These are phyloP conservation scores for Lanius collurio DNA, from an alignment of 2,113 vertebrate species.

Conservation along the genomic window DNA sequence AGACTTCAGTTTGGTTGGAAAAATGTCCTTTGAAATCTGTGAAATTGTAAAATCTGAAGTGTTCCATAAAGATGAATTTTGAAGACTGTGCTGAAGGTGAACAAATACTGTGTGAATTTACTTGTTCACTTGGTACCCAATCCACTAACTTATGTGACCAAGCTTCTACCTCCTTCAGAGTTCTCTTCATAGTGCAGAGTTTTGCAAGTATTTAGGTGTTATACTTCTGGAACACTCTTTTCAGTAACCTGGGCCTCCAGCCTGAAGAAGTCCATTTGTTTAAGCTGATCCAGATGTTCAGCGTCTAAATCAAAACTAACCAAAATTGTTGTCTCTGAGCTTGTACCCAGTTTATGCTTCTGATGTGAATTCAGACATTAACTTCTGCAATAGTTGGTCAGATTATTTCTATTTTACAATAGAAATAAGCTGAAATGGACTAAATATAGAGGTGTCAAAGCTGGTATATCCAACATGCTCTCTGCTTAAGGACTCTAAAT, in stretches of 20 bases:
- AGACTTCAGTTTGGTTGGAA: background rate
- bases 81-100: background rate
- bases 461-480: background rate
- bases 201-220: background rate
- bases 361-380: background rate
- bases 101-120: accelerated
- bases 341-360: background rate
- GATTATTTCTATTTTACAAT: background rate
- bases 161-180: background rate
- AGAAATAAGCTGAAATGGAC: background rate
- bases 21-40: background rate
- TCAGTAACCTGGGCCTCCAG: background rate
- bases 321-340: background rate
- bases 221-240: background rate
- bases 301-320: background rate
- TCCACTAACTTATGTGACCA: background rate
- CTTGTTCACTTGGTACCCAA: background rate
- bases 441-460: background rate
- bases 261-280: background rate
- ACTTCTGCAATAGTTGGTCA: background rate
- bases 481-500: background rate
- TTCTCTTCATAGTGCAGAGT: background rate
- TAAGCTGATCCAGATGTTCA: background rate
- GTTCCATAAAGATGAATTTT: background rate
- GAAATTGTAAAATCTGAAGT: background rate